Percentiles rank a stretch among this genome's conserved stretches.
These are phyloP conservation scores for Patella depressa DNA, from an alignment of 2,888 invertebrate species.

Conservation along the genomic window DNA sequence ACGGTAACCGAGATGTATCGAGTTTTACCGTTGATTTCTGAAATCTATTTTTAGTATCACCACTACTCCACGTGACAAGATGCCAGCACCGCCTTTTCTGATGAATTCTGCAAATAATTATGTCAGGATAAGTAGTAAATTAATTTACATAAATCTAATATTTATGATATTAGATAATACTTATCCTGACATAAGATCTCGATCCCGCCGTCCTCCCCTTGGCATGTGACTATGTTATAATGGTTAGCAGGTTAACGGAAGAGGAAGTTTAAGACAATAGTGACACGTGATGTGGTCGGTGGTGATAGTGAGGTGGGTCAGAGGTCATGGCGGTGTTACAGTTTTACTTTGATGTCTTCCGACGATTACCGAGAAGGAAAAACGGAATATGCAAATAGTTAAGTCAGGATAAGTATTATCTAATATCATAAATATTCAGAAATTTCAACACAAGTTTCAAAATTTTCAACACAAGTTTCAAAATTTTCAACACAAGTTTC, in stretches of 20 bases:
- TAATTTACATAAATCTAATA: not conserved
- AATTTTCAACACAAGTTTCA: too few species aligned
- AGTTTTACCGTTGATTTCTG: not conserved
- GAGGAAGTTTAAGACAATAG: not conserved
- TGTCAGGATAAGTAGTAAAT: not conserved
- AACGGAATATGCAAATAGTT: not conserved
- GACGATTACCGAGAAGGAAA: not conserved
- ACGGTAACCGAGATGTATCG: not conserved
- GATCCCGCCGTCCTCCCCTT: not conserved
- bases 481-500: too few species aligned
- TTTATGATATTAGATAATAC: not conserved
- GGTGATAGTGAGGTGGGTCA: not conserved
- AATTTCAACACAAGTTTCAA: too few species aligned
- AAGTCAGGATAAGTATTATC: too few species aligned
- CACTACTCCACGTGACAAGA: not conserved
- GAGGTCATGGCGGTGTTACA: not conserved
- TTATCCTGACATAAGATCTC: not conserved
- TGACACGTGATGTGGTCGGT: not conserved
- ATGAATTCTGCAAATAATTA: not conserved
- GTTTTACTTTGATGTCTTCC: not conserved
- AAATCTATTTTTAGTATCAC: not conserved
- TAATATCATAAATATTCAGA: too few species aligned
- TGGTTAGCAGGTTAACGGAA: not conserved
- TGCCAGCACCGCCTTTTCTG: constrained; percentile 1
- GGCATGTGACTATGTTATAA: not conserved